Conservation (phyloP, 2,113 vertebrate species). For the Chionis minor region DNA sequence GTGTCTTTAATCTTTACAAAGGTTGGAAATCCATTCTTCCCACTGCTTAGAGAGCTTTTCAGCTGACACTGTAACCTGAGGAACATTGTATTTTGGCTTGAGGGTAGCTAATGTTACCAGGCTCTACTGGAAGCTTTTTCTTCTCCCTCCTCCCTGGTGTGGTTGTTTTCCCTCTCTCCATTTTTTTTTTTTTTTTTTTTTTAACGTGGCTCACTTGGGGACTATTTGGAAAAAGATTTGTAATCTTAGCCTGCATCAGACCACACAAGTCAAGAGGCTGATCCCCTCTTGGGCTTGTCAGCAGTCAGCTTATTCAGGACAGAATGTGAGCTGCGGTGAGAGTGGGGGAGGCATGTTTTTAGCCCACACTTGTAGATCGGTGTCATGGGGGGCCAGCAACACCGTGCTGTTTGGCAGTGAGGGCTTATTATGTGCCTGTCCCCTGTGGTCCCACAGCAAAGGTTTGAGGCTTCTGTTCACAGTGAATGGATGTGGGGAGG, state of each 20-base stretch:
- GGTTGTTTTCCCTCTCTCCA: neutral
- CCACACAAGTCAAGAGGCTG: slow-evolving; percentile 65
- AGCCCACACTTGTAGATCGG: slow-evolving; percentile 37
- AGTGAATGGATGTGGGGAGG: neutral
- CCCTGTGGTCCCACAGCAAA: neutral
- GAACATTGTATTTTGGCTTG: slow-evolving; percentile 50
- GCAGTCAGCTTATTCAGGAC: slow-evolving; percentile 40
- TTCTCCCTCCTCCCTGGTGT: neutral
- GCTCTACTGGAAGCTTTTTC: neutral
- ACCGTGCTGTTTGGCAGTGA: neutral
- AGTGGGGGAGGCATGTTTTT: neutral
- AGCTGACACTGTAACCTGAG: slow-evolving; percentile 47
- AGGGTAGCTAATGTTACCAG: slow-evolving; percentile 43
- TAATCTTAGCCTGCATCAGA: slow-evolving; percentile 56
- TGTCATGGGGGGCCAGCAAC: slow-evolving; percentile 8
- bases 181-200: neutral
- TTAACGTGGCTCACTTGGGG: neutral
- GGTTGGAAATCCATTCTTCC: slow-evolving; percentile 10
- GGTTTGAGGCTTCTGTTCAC: slow-evolving; percentile 4
- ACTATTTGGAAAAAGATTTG: slow-evolving; percentile 45
- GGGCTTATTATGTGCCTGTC: slow-evolving; percentile 15
- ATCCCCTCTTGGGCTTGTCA: slow-evolving; percentile 49
- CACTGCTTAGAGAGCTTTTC: slow-evolving; percentile 16
- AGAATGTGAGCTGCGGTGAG: neutral
- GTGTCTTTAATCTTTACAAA: neutral